Evolutionary conservation across 2,888 invertebrate genomes (phyloP).

Genomic region (Thymelicus sylvestris): DNA sequence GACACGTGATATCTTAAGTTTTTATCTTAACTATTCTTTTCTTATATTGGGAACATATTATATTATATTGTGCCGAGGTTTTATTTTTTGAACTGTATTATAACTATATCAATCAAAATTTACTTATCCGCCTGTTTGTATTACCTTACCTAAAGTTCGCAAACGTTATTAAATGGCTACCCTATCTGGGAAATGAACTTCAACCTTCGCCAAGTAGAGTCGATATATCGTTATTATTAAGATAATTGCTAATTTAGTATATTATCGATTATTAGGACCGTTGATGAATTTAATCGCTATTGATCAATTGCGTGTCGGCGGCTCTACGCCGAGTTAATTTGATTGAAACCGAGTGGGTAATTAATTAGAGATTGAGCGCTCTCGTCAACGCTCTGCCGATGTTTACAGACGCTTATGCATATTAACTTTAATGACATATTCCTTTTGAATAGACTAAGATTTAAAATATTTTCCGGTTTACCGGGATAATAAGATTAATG

Average conservation of each 20-base stretch:
- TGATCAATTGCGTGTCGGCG: conserved; percentile 79
- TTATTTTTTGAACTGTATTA: neutral
- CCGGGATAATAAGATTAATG: too few relatives aligned
- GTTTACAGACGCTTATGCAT: conserved; percentile 69
- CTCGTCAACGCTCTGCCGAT: conserved; percentile 64
- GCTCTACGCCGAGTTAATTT: conserved; percentile 79
- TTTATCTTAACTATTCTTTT: neutral
- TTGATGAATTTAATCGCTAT: conserved; percentile 51
- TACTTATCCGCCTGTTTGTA: too few relatives aligned
- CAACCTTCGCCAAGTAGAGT: too few relatives aligned
- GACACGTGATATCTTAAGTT: neutral
- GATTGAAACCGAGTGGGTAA: conserved; percentile 83
- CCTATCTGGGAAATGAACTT: too few relatives aligned
- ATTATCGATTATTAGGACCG: conserved; percentile 14
- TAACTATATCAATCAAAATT: too few relatives aligned
- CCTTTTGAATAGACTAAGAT: conserved; percentile 45
- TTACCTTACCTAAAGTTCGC: too few relatives aligned
- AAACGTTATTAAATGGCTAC: too few relatives aligned
- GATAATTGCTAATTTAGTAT: conserved; percentile 1
- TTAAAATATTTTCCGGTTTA: neutral
- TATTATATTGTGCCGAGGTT: neutral
- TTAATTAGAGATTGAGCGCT: conserved; percentile 82
- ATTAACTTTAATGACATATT: conserved; percentile 47
- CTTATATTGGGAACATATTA: neutral
- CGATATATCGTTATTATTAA: neutral